A percentile compares a stretch with the other conserved stretches of the same genome.
phyloP scores from a whole-genome alignment of 1,140 invertebrate species.

The Triops longicaudatus region DNA sequence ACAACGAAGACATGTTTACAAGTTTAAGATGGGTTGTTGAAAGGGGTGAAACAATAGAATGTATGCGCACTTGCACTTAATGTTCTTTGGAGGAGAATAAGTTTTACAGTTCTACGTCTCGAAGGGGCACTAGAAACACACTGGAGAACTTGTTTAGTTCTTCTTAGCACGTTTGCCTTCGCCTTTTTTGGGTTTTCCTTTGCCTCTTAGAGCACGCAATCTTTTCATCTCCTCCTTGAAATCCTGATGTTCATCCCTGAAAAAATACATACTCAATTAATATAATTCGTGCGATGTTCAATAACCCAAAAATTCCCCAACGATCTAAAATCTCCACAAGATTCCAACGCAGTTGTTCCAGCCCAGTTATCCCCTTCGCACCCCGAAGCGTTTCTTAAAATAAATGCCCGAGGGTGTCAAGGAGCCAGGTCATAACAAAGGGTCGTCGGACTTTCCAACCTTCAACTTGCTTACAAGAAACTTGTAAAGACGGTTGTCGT shows the following conservation, averaged over 20 bases:
- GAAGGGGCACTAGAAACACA: neutral
- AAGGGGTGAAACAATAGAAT: neutral
- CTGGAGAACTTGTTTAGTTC: conserved; percentile 19
- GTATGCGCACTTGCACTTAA: conserved; percentile 11
- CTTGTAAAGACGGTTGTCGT: neutral
- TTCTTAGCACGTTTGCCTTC: conserved; percentile 29
- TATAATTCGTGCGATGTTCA: neutral
- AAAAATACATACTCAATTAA: conserved; percentile 7
- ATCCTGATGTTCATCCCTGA: conserved; percentile 29
- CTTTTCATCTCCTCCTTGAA: conserved; percentile 30
- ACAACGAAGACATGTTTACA: neutral
- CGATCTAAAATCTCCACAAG: too few relatives aligned
- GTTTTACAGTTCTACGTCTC: neutral
- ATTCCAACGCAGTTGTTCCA: neutral
- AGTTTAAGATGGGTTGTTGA: neutral
- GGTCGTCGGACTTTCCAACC: neutral
- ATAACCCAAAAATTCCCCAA: neutral
- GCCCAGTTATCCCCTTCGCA: neutral
- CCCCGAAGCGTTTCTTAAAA: neutral
- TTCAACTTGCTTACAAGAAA: neutral
- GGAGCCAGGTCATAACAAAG: neutral
- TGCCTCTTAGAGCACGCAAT: conserved; percentile 28
- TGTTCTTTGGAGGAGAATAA: neutral
- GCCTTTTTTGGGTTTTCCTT: conserved; percentile 29
- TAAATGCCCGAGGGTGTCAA: neutral